Conservation (phyloP, 2,888 invertebrate genomes). For the Sisyra nigra region DNA sequence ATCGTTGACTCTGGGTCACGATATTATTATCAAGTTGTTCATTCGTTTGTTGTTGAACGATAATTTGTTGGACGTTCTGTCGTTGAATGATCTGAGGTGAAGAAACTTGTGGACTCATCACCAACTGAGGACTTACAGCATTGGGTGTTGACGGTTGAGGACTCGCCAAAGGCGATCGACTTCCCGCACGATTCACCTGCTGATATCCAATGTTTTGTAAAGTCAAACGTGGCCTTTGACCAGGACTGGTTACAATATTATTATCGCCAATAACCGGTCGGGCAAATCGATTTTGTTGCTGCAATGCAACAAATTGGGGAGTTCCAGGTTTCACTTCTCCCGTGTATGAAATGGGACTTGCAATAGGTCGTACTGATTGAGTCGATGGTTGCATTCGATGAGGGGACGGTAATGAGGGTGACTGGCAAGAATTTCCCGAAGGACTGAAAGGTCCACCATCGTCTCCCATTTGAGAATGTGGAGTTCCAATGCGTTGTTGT, state of each 20-base stretch:
- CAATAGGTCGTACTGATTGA: constrained; percentile 27
- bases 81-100: constrained; percentile 5
- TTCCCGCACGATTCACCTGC: constrained; percentile 18
- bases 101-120: constrained; percentile 16
- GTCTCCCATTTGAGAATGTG: constrained; percentile 34
- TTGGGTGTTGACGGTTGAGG: constrained; percentile 32
- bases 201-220: constrained; percentile 21
- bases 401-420: constrained; percentile 34
- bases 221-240: constrained; percentile 23
- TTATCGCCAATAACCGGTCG: constrained; percentile 23
- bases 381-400: constrained; percentile 22
- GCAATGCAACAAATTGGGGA: constrained; percentile 16
- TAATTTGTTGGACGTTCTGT: constrained; percentile 13
- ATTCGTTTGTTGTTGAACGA: constrained; percentile 19
- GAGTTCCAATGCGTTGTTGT: constrained; percentile 42
- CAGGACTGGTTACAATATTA: constrained; percentile 10
- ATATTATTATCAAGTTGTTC: constrained; percentile 2
- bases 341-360: constrained; percentile 29
- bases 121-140: constrained; percentile 15
- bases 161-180: constrained; percentile 30
- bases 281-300: constrained; percentile 27
- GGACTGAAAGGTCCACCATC: constrained; percentile 42
- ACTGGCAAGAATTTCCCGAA: constrained; percentile 32
- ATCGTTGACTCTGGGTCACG: constrained; percentile 25
- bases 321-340: constrained; percentile 17